Percentiles rank a stretch among this genome's conserved stretches.
phyloP scores from a whole-genome alignment of 2,113 vertebrate species.

The Platycercus adscitus region DNA sequence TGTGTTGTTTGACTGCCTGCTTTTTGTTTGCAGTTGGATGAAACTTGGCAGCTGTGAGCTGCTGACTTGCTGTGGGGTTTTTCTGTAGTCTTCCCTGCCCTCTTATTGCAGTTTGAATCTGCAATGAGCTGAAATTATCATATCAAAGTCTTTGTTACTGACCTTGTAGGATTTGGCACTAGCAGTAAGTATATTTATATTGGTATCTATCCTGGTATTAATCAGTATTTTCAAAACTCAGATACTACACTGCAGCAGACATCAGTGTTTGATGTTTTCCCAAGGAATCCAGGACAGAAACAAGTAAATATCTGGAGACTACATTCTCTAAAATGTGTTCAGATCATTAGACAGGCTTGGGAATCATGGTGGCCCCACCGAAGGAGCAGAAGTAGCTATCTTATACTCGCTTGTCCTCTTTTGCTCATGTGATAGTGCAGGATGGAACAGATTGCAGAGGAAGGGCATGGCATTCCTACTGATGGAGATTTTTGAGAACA shows the following conservation, averaged over 20 bases:
- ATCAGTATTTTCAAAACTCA: conserved; percentile 34
- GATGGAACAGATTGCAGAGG: not conserved
- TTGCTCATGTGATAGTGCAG: not conserved
- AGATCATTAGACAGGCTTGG: not conserved
- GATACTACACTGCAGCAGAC: not conserved
- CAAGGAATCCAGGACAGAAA: conserved; percentile 21
- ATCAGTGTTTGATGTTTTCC: conserved; percentile 41
- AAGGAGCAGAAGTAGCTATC: conserved; percentile 16
- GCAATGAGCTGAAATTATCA: conserved; percentile 52
- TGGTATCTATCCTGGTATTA: conserved; percentile 40
- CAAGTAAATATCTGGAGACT: conserved; percentile 6
- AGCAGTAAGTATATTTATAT: conserved; percentile 43
- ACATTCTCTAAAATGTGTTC: conserved; percentile 6
- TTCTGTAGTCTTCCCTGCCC: conserved; percentile 66
- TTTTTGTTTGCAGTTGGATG: conserved; percentile 54
- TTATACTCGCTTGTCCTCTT: not conserved
- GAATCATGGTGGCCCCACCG: not conserved
- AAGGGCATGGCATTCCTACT: not conserved
- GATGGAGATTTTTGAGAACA: conserved; percentile 7
- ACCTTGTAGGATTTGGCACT: conserved; percentile 56
- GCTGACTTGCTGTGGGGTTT: conserved; percentile 58
- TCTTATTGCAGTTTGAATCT: conserved; percentile 54
- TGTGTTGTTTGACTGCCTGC: conserved; percentile 13
- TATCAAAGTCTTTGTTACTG: conserved; percentile 60
- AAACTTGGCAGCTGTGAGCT: conserved; percentile 49